These are phyloP conservation scores for Trimorus sp. DNA, from an alignment of 2,888 invertebrate genomes.

Conservation along the genomic window DNA sequence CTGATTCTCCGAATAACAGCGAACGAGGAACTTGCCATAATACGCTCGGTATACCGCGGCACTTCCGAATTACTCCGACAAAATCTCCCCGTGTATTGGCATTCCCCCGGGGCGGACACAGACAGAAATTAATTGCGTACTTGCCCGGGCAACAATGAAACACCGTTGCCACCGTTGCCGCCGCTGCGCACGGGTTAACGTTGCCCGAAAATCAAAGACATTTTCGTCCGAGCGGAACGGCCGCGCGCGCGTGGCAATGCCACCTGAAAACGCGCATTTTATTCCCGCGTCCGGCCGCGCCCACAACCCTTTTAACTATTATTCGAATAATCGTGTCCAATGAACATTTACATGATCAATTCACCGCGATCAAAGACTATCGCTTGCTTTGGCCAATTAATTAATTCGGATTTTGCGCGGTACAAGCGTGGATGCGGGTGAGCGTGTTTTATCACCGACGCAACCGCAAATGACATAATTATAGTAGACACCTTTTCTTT, in stretches of 20 bases:
- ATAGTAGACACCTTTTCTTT: not conserved
- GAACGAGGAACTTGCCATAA: slow-evolving; percentile 75
- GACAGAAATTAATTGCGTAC: slow-evolving; percentile 79
- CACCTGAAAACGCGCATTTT: slow-evolving; percentile 47
- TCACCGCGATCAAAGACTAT: slow-evolving; percentile 30
- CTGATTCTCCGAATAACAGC: slow-evolving; percentile 62
- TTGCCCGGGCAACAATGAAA: slow-evolving; percentile 76
- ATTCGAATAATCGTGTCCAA: slow-evolving; percentile 61
- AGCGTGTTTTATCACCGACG: slow-evolving; percentile 46
- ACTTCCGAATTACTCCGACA: slow-evolving; percentile 78
- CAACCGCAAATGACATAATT: slow-evolving; percentile 31
- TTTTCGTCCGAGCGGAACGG: slow-evolving; percentile 69
- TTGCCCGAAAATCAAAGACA: slow-evolving; percentile 74
- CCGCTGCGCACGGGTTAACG: slow-evolving; percentile 59
- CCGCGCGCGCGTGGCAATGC: slow-evolving; percentile 34
- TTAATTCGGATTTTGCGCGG: slow-evolving; percentile 49
- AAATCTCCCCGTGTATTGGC: slow-evolving; percentile 78
- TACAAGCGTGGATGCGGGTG: slow-evolving; percentile 34
- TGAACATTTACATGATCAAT: slow-evolving; percentile 60
- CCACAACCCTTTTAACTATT: slow-evolving; percentile 57
- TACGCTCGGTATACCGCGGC: slow-evolving; percentile 78
- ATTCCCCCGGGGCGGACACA: slow-evolving; percentile 73
- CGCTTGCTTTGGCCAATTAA: slow-evolving; percentile 46
- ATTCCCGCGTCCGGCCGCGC: slow-evolving; percentile 25
- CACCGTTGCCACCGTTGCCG: slow-evolving; percentile 67